Evolutionary conservation across 2,888 invertebrate genomes (phyloP).

Genomic region (Chalcis sispes): DNA sequence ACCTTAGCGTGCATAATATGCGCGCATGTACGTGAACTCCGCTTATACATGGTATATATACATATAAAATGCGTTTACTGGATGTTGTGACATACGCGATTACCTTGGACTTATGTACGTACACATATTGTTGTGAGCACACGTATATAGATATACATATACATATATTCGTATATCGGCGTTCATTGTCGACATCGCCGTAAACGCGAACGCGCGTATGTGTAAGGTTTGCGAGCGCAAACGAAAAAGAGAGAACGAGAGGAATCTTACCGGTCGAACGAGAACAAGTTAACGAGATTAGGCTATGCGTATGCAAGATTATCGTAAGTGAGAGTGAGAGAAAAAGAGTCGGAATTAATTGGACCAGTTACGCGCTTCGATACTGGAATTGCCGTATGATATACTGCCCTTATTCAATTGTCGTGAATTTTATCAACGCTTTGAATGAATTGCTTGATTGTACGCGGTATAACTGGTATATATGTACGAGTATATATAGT

Average conservation of each 20-base stretch:
- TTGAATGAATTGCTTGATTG: slow-evolving; percentile 11
- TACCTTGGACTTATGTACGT: slow-evolving; percentile 71
- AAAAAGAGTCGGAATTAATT: slow-evolving; percentile 34
- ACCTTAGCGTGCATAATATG: background rate
- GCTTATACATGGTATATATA: background rate
- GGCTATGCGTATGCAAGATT: background rate
- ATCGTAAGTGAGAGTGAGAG: background rate
- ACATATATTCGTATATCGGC: slow-evolving; percentile 40
- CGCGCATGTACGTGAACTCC: background rate
- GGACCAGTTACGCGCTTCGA: slow-evolving; percentile 37
- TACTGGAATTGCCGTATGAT: slow-evolving; percentile 27
- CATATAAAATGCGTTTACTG: background rate
- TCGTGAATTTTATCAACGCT: slow-evolving; percentile 47
- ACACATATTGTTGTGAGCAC: background rate
- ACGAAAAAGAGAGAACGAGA: slow-evolving; percentile 31
- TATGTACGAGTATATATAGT: background rate
- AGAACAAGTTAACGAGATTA: background rate
- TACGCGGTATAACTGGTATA: background rate
- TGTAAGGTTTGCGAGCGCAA: background rate
- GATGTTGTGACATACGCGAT: slow-evolving; percentile 73
- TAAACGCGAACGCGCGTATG: background rate
- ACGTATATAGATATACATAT: slow-evolving; percentile 1
- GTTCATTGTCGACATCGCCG: slow-evolving; percentile 58
- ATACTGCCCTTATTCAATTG: slow-evolving; percentile 47
- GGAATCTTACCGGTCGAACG: background rate